Base-by-base conservation (phyloP, 1,140 invertebrate genomes). In the Hycleus cichorii region DNA sequence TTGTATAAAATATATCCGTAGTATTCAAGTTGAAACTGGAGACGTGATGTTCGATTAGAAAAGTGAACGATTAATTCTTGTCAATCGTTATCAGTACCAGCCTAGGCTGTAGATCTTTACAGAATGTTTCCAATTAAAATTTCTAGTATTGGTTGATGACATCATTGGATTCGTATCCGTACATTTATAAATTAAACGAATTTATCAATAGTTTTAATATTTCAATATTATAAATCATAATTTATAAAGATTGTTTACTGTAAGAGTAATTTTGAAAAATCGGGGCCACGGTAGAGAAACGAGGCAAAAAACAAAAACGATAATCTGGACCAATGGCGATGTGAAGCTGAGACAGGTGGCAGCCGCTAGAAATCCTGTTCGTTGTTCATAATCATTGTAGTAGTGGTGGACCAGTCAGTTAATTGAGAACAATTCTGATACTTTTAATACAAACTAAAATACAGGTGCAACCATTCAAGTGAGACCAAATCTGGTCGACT, bases 301-400 rank as follows among this genome's bases (percentile, higher is more conserved):
- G 27, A 42, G 52, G 47, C 47, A 40, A 42, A 44, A 63, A 63
- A 59, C 59, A 63, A 63, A 51, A 63, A 63, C 50, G 47, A 59
- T 32, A 7, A 63, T 65, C 57, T 65, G 60, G 63, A 65, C 63
- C 63, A 65, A 65, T 65, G 18, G 60, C 63, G 47, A 51, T 57
- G 57, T 57, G 50, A 58, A 52, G 49, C 49, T 39, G 63, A 62
- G 63, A 65, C 63, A 65, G 63, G 63, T 65, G 63, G 63, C 60
- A 65, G 54, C 63, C 63, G 63, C 51, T 63, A 60, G 60, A 60
- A 65, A 63, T 62, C 63, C 60, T 63, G 63, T 62, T 65, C 56
- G 53, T 57, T 59, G 58, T 65, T 64, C 54, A 65, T 65, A 65
- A 62, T 65, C 63, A 65, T 53, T 60, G 50, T 53, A 63, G 53